Evolutionary conservation across 2,113 vertebrate species (phyloP), one percentile per base, ranked within the genome.

Genomic region (Orcinus orca): DNA sequence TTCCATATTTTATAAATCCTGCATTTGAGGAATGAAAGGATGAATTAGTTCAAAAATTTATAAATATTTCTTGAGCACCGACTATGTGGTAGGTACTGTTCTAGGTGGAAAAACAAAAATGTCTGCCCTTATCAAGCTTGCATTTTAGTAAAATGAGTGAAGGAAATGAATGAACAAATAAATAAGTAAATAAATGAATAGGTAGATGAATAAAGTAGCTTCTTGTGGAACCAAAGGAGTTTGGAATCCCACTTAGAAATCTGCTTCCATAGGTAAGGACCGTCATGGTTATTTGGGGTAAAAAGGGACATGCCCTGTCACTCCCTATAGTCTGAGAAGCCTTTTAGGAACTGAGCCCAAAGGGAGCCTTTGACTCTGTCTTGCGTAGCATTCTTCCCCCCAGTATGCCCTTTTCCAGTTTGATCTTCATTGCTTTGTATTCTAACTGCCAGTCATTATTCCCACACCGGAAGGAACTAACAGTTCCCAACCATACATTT

Each of bases 101-200:
- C 21, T 76, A 71, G 38, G 18, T 70, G 31, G 73, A 77, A 23
- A 93, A 90, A 73, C 18, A 76, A 25, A 83, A 17, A 47, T 38
- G 1, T 17, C 9, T 62, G 6, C 67, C 47, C 47, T 90, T 74
- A 21, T 80, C 25, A 44, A 88, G 18, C 36, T 77, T 73, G 4
- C 44, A 79, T 36, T 96, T 97, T 77, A 89, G n/a, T 95, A 31
- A 87, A 80, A 77, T 55, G 60, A 85, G 4, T 58, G 17, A 84
- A 84, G 26, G 5, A 97, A 80, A 74, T 93, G 38, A 88, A 82
- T 36, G 9, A 67, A 73, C 11, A 70, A 81, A 58, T 76, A 77
- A 60, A 63, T 41, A 58, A 36, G 77, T n/a, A 80, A 80, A 58
- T 41, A 62, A 81, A 60, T 26, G 55, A 82, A 44, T 62, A 67